phyloP scores from a whole-genome alignment of 2,888 invertebrate species.

The Callinectes sapidus region DNA sequence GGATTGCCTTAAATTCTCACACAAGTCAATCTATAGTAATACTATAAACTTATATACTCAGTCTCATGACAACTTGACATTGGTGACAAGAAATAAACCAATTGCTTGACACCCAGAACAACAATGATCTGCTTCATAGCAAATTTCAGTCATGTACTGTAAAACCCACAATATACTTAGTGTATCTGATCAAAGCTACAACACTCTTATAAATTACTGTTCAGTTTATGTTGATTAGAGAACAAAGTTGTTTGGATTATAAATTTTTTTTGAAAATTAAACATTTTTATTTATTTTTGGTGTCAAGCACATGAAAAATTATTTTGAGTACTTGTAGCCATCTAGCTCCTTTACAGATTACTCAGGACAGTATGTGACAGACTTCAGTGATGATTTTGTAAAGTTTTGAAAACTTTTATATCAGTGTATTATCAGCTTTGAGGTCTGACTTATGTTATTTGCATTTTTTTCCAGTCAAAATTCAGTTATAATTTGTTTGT shows the following conservation, averaged over 20 bases:
- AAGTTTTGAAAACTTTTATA: neutral
- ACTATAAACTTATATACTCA: neutral
- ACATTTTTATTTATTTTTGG: neutral
- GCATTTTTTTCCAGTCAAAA: neutral
- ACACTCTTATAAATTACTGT: neutral
- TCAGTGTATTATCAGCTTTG: neutral
- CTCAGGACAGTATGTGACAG: neutral
- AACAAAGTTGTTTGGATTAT: neutral
- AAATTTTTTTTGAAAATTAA: neutral
- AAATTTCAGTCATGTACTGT: neutral
- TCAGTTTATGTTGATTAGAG: neutral
- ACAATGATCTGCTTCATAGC: neutral
- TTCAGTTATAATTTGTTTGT: neutral
- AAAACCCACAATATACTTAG: neutral
- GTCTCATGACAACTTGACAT: neutral
- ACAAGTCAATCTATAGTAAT: neutral
- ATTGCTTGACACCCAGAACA: neutral
- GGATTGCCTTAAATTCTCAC: conserved; percentile 8
- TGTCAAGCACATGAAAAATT: neutral
- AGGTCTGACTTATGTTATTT: neutral
- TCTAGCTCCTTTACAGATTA: neutral
- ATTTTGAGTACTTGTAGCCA: neutral
- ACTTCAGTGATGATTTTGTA: neutral
- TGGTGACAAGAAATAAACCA: neutral
- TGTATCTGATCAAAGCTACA: too few species aligned